Base-by-base conservation (phyloP, 2,113 vertebrate species). In the Girardinichthys multiradiatus region DNA sequence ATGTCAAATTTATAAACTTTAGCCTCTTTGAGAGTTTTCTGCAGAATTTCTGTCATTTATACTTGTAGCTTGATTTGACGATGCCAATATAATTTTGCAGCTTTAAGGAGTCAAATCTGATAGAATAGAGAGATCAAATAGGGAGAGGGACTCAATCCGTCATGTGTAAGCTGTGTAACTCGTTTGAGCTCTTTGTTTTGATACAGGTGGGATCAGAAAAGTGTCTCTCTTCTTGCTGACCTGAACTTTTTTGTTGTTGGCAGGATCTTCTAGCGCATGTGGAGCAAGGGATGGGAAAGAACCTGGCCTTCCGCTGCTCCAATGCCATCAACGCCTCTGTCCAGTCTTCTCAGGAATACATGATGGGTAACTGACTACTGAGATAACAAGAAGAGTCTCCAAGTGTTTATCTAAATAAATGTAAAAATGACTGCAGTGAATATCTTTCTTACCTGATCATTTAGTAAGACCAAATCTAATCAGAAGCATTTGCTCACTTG, bases 231-330 rank as follows among this genome's bases (percentile, higher is more conserved):
- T 27, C 14, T 24, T 8, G n/a, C 15, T 67, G 57, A 66, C 19
- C 13, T 71, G 39, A 70, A 28, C 54, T 19, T n/a, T 45, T 10
- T 28, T 60, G 67, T 28, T 73, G 33, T 80, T 68, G 48, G 64
- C 80, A 99, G 98, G 96, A 97, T 21, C 94, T 99, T 81, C 95
- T 98, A 80, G 86, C 87, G 54, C 97, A 99, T 1, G 95, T 99
- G 76, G 98, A 99, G 91, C 94, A 97, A 2, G 97, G 97, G n/a
- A 96, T 99, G 96, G 97, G 97, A 35, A 98, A 92, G 90, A 99
- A 98, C 89, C 88, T 99, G 93, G 96, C 98, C 10, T 96, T 95
- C 84, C 96, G 97, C 61, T 99, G 98, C 71, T 96, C 97, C 31
- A 86, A 7, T 30, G 97, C 97, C 24, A 93, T 99, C 84, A 95